Evolutionary conservation across 2,797 vertebrate species (phyloP), one percentile per base, ranked within the genome.

Genomic region (Carapus acus): DNA sequence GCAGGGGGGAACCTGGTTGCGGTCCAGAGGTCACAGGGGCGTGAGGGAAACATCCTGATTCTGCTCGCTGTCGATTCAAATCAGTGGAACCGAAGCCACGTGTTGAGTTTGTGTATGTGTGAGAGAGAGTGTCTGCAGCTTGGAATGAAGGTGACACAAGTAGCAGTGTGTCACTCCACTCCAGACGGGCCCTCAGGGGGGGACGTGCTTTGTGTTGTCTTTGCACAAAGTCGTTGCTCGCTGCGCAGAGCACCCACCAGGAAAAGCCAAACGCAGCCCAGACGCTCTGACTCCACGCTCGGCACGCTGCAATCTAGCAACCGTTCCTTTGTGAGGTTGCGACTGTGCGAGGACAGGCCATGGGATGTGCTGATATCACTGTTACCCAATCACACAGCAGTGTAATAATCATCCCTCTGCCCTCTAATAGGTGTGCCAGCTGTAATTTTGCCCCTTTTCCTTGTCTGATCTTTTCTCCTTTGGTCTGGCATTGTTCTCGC

Each of bases 371-470:
- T 69, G 33, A 67, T 74, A 54, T 69, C 39, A n/a, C 37, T 40
- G 38, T 66, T 57, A 63, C 48, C 49, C 58, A 65, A 76, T 73
- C 46, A 50, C 61, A 56, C 39, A 64, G 43, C 72, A 62, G 76
- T 68, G 42, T 19, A 58, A 70, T 74, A 72, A 72, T 59, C 42
- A 40, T 60, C 53, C 34, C 54, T 69, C 59, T 66, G 42, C 43
- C 42, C 12, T 43, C 50, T 64, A 69, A 70, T 65, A 56, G 54
- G 52, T 69, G 31, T 47, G 16, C 63, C 49, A 48, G 66, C 57
- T 61, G 58, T 74, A 42, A 77, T 75, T 57, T 59, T 2, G 29
- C 37, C 34, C 38, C 29, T 42, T 46, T 49, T 36, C 41, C 52
- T 41, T 45, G n/a, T 53, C 21, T 56, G n/a, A 54, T 70, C 21